These are phyloP conservation scores for Brenthis hecate DNA, from an alignment of 2,888 invertebrate genomes.

Conservation along the genomic window DNA sequence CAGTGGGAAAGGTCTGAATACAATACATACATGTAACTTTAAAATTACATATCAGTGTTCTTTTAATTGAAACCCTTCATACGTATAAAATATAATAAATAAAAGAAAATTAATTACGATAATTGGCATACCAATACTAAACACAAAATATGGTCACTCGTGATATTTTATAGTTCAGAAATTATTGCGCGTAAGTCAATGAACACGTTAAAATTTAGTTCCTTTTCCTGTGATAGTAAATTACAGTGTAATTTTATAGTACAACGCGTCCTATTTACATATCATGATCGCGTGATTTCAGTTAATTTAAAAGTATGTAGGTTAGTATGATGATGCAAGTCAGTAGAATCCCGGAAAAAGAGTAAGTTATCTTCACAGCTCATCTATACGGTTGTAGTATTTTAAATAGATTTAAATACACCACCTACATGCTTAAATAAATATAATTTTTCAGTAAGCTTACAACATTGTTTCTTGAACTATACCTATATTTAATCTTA, in stretches of 20 bases:
- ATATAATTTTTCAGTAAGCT: too few relatives aligned
- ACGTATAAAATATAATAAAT: too few relatives aligned
- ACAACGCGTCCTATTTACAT: slow-evolving; percentile 15
- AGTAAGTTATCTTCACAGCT: slow-evolving; percentile 1
- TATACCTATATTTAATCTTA: too few relatives aligned
- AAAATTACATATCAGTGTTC: too few relatives aligned
- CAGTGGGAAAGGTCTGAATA: too few relatives aligned
- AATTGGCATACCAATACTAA: too few relatives aligned
- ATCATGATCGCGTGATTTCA: slow-evolving; percentile 15
- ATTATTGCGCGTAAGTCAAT: slow-evolving; percentile 7
- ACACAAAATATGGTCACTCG: too few relatives aligned
- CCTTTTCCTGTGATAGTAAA: slow-evolving; percentile 21
- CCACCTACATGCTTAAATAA: background rate
- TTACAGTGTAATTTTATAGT: slow-evolving; percentile 14
- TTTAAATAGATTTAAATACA: background rate
- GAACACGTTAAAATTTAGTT: slow-evolving; percentile 11
- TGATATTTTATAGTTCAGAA: slow-evolving; percentile 5
- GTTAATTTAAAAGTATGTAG: slow-evolving; percentile 10
- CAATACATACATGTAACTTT: too few relatives aligned
- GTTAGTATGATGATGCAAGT: slow-evolving; percentile 22
- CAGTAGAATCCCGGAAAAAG: slow-evolving; percentile 17
- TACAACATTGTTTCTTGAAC: too few relatives aligned
- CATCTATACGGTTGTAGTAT: slow-evolving; percentile 9
- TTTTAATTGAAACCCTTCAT: too few relatives aligned
- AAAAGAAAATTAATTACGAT: too few relatives aligned